phyloP scores from a whole-genome alignment of 2,113 vertebrate genomes.

The Rhadina sibilatrix region DNA sequence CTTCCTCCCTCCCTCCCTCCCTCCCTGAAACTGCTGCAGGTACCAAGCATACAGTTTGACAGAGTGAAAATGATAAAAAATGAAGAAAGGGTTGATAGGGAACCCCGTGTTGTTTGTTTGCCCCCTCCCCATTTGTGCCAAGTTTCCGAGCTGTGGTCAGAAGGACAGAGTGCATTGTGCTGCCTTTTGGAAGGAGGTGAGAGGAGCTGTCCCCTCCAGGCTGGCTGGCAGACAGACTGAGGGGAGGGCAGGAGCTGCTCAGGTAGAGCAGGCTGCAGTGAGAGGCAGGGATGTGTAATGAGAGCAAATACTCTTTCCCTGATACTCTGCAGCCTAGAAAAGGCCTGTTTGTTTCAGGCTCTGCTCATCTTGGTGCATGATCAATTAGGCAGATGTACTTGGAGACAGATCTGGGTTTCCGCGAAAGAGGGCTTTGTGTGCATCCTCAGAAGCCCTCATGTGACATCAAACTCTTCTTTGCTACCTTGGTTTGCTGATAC shows the following conservation, averaged over 20 bases:
- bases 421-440: neutral
- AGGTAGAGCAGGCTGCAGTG: neutral
- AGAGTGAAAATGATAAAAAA: neutral
- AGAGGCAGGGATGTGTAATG: accelerated
- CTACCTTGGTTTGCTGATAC: neutral
- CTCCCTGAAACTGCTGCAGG: neutral
- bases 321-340: neutral
- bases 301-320: neutral
- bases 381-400: neutral
- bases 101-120: neutral
- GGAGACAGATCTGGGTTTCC: neutral
- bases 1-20: neutral
- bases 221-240: accelerated
- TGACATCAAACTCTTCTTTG: neutral
- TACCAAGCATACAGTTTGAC: neutral
- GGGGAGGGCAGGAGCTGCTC: neutral
- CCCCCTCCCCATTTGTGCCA: neutral
- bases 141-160: neutral
- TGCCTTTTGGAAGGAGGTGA: accelerated
- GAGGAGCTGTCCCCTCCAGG: neutral
- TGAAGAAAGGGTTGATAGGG: neutral
- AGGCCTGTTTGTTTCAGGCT: neutral
- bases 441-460: neutral
- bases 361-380: neutral
- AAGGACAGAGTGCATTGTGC: neutral